Base-by-base conservation (phyloP, 2,113 vertebrate genomes). In the Campylomormyrus numenius region DNA sequence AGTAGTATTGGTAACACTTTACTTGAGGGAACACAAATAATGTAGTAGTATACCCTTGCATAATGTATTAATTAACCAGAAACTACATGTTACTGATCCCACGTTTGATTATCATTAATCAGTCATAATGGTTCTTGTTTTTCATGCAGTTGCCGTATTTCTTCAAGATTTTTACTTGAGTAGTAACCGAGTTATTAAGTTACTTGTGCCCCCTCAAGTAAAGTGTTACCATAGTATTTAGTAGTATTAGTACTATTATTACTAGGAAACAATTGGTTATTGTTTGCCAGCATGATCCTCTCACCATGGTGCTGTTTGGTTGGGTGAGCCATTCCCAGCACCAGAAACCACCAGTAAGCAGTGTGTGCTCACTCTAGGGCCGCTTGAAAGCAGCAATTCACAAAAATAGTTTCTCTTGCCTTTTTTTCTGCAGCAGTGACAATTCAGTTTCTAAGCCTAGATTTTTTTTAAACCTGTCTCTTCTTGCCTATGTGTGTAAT, bases 371-470 rank as follows among this genome's bases (percentile, higher is more conserved):
- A 77, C 27, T 17, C 31, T 15, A 39, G 31, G 70, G 15, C 13
- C 1, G 5, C 31, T 7, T 0, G 31, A 35, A 39, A 77, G 31
- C 70, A 15, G 39, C 35, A 6, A 35, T 35, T 39, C 70, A 77
- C 15, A 77, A 39, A 77, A 39, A 77, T 45, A 9, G 8, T 52
- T 49, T 58, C 35, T 35, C 13, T 13, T 46, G 53, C 87, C n/a
- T 53, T 52, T 87, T 50, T 50, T 35, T 1, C 7, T 21, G 88
- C 56, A 49, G 77, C 24, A 83, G 74, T 88, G 35, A 70, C 3
- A 80, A 39, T 80, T 88, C 53, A 27, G 35, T 88, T 35, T 90
- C 17, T 91, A 1, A 90, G 58, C 74, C 31, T 17, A n/a, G 70
- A 13, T 6, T 77, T 58, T 74, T 42, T 77, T 19, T 4, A 42